Percentiles rank a stretch among this genome's conserved stretches.
Conservation (phyloP, 1,140 invertebrate species). For the Lepidurus packardi region DNA sequence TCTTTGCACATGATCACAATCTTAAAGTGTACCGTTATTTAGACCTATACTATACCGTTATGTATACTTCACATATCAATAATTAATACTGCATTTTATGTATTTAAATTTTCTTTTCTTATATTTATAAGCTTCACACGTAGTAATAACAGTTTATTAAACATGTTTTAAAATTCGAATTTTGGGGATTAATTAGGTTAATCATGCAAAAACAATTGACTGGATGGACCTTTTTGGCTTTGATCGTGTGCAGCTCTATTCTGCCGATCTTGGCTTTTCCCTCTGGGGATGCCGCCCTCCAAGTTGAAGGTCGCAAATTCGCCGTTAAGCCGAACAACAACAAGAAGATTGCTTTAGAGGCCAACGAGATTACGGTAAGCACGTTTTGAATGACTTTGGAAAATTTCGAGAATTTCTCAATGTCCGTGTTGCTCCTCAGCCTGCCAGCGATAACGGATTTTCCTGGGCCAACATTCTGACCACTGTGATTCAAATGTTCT, state of each 20-base stretch:
- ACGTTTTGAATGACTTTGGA: background rate
- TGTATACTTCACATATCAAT: no score
- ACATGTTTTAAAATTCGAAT: no score
- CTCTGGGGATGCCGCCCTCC: background rate
- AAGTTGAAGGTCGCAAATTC: conserved; percentile 61
- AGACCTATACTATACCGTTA: no score
- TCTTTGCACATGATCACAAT: no score
- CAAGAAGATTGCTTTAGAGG: conserved; percentile 60
- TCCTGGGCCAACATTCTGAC: conserved; percentile 46
- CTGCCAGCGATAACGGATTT: conserved; percentile 51
- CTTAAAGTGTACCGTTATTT: no score
- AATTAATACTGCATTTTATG: no score
- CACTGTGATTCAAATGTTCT: conserved; percentile 37
- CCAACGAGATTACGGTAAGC: conserved; percentile 34
- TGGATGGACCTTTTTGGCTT: conserved; percentile 21
- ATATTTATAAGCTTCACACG: no score
- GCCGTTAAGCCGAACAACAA: conserved; percentile 78
- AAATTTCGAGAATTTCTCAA: background rate
- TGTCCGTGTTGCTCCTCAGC: conserved; percentile 23
- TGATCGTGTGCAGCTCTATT: background rate
- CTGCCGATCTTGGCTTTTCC: background rate
- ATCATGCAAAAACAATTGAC: background rate
- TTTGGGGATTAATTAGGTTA: background rate
- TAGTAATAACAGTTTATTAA: no score
- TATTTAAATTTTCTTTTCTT: no score